A percentile compares a stretch with the other conserved stretches of the same genome.
These are phyloP conservation scores for Luscinia luscinia DNA, from an alignment of 2,797 vertebrate genomes.

Conservation along the genomic window DNA sequence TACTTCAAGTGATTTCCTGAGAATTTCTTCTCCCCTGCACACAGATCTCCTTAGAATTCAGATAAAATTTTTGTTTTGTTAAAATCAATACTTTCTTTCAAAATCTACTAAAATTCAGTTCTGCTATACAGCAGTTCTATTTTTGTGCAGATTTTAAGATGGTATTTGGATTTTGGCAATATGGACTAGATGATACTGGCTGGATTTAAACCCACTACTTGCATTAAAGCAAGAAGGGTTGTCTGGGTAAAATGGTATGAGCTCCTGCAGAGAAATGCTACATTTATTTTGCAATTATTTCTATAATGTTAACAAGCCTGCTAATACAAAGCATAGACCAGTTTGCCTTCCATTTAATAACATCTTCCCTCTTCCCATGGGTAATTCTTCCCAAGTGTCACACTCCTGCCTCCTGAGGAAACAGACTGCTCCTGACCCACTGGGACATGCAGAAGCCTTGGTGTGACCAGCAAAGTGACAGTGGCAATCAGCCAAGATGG, in stretches of 20 bases:
- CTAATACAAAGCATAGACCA: not conserved
- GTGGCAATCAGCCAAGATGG: not conserved
- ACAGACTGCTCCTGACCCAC: not conserved
- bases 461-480: not conserved
- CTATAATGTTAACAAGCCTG: not conserved
- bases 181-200: not conserved
- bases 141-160: not conserved
- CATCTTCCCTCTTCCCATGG: not conserved
- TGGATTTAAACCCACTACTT: not conserved
- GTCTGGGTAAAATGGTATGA: not conserved
- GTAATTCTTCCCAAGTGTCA: not conserved
- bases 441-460: not conserved
- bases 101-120: not conserved
- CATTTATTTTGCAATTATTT: not conserved
- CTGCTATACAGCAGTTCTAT: accelerated
- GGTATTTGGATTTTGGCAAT: not conserved
- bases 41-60: not conserved
- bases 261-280: not conserved
- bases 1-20: not conserved
- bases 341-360: not conserved
- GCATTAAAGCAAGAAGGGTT: not conserved
- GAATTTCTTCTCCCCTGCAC: not conserved
- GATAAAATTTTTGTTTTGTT: not conserved
- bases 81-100: not conserved
- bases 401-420: not conserved